Evolutionary conservation across 1,140 invertebrate species (phyloP), one percentile per base, ranked within the genome.

Genomic region (Drosophila lowei): DNA sequence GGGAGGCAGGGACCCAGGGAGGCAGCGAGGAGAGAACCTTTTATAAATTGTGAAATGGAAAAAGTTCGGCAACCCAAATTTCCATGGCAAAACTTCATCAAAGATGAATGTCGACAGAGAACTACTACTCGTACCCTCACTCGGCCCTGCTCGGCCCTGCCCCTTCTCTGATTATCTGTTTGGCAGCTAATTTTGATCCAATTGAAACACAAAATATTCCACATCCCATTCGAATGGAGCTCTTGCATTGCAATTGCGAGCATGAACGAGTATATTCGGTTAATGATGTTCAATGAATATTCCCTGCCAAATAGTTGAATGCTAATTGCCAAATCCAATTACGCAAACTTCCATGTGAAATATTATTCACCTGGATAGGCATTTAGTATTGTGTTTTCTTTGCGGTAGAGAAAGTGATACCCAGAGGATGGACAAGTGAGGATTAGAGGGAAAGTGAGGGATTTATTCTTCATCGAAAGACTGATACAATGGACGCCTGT

Each of bases 251-350:
- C 25, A 28, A 30, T 23, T 23, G 3, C 23, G 23, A 28, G 28
- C 28, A 0, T 3, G 7, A 8, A 0, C 28, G 28, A 30, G 28
- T 30, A 42, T 15, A 55, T 30, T 34, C 34, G 34, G 55, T 58
- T 65, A 75, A 62, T 75, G 58, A 67, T 54, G 66, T 74, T 60
- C 23, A 58, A 75, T 58, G 49, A 55, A 58, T 57, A 72, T 62
- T 55, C 34, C 23, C 15, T 42, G 70, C n/a, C 21, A 73, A 73
- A 72, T 23, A 49, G 59, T 63, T 49, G 59, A 72, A 72, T 72
- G 50, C 70, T 73, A 74, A 74, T 65, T 74, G 71, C 53, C 54
- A 53, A 74, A 74, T 74, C 64, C 60, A 74, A 65, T 74, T 74
- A 73, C 59, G 59, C 28, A 52, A 48, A 64, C 50, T 72, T 62